Evolutionary conservation across 2,113 vertebrate genomes (phyloP).

Genomic region (Lampris megalopsis): DNA sequence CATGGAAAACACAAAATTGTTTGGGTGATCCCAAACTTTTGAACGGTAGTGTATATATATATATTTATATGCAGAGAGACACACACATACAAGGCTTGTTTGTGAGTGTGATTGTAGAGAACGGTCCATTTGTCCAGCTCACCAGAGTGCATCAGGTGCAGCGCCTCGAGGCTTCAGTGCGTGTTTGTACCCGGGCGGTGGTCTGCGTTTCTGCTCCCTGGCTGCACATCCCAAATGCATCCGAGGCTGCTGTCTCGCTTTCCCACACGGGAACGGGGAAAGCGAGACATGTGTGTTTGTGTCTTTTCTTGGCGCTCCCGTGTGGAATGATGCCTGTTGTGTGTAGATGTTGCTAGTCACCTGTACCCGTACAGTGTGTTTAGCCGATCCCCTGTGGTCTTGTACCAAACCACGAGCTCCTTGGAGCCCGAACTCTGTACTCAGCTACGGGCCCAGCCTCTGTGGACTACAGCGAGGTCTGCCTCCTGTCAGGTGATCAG

Average conservation of each 20-base stretch:
- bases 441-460: neutral
- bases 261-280: constrained; percentile 46
- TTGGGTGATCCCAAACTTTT: too few relatives aligned
- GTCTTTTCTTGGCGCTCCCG: constrained; percentile 37
- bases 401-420: constrained; percentile 10
- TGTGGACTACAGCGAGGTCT: neutral
- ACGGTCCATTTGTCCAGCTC: constrained; percentile 59
- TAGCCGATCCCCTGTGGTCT: constrained; percentile 29
- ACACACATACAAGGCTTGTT: constrained; percentile 53
- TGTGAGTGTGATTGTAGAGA: constrained; percentile 59
- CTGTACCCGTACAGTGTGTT: constrained; percentile 20
- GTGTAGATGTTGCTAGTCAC: constrained; percentile 47
- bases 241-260: constrained; percentile 8
- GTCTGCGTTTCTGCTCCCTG: constrained; percentile 13
- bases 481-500: constrained; percentile 20
- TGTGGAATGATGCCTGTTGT: constrained; percentile 20
- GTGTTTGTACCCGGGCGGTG: constrained; percentile 8
- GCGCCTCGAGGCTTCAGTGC: constrained; percentile 10
- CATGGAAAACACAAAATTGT: too few relatives aligned
- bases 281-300: constrained; percentile 24
- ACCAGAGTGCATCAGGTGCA: constrained; percentile 52
- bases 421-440: constrained; percentile 21
- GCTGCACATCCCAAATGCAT: constrained; percentile 2
- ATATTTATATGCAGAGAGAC: neutral
- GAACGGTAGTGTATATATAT: too few relatives aligned